Evolutionary conservation across 2,113 vertebrate species (phyloP).

Genomic region (Heptranchias perlo): DNA sequence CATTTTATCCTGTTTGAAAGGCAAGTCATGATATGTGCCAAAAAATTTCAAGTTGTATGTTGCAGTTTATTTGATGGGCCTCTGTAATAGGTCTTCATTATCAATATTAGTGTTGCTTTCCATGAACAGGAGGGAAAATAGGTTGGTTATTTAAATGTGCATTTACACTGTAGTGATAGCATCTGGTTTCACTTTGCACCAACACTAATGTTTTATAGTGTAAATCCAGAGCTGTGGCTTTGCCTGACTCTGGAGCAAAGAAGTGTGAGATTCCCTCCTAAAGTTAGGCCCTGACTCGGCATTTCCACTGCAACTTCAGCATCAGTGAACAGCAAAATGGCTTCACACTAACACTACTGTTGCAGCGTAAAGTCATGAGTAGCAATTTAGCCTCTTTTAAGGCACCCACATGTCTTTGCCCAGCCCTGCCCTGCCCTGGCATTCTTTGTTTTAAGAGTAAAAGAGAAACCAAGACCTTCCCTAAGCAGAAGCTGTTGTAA

Average conservation of each 20-base stretch:
- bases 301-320: background rate
- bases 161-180: background rate
- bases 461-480: background rate
- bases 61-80: background rate
- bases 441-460: background rate
- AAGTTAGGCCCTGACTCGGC: background rate
- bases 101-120: background rate
- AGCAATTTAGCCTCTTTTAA: no score
- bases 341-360: background rate
- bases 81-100: background rate
- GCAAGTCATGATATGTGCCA: background rate
- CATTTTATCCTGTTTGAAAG: background rate
- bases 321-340: background rate
- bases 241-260: background rate
- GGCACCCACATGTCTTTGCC: no score
- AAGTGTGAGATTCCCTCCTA: background rate
- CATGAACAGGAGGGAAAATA: background rate
- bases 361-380: background rate
- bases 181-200: slow-evolving; percentile 15
- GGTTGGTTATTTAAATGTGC: background rate
- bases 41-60: background rate
- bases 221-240: background rate
- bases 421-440: background rate
- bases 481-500: background rate
- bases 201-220: background rate